A percentile compares a stretch with the other conserved stretches of the same genome.
phyloP scores from a whole-genome alignment of 2,888 invertebrate genomes.

The Drosophila suboccidentalis region DNA sequence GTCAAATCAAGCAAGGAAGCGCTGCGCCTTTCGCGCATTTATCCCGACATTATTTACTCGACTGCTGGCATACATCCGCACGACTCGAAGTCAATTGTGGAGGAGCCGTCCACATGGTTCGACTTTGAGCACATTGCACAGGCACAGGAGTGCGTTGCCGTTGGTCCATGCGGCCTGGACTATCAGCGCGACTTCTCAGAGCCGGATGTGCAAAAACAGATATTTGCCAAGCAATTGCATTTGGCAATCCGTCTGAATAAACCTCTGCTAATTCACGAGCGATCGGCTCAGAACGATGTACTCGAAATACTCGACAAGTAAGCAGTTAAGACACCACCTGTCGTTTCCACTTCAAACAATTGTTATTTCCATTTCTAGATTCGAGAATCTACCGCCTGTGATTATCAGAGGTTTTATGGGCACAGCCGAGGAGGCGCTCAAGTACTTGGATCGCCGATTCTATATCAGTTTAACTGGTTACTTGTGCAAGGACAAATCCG shows the following conservation, averaged over 20 bases:
- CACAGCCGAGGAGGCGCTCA: conserved; percentile 92
- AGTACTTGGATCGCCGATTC: conserved; percentile 94
- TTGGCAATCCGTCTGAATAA: conserved; percentile 95
- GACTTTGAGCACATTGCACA: conserved; percentile 91
- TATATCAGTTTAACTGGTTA: conserved; percentile 93
- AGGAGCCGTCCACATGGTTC: conserved; percentile 90
- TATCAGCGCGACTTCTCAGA: conserved; percentile 97
- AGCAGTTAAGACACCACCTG: conserved; percentile 55
- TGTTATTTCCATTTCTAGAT: conserved; percentile 65
- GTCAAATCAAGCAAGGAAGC: conserved; percentile 96
- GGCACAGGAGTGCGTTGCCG: conserved; percentile 95
- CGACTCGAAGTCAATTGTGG: conserved; percentile 94
- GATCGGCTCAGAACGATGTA: conserved; percentile 95
- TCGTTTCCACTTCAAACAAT: background rate
- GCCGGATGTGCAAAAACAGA: conserved; percentile 93
- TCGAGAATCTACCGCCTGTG: conserved; percentile 89
- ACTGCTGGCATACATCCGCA: conserved; percentile 97
- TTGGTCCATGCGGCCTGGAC: conserved; percentile 97
- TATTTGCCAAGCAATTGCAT: conserved; percentile 94
- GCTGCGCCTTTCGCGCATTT: conserved; percentile 93
- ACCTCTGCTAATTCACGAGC: conserved; percentile 95
- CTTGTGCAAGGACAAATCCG: conserved; percentile 92
- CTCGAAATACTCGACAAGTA: conserved; percentile 89
- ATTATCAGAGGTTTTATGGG: conserved; percentile 97
- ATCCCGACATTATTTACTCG: conserved; percentile 95